Percentiles rank a stretch among this genome's conserved stretches.
These are phyloP conservation scores for Chymomyza caudatula DNA, from an alignment of 2,888 invertebrate species.

Conservation along the genomic window DNA sequence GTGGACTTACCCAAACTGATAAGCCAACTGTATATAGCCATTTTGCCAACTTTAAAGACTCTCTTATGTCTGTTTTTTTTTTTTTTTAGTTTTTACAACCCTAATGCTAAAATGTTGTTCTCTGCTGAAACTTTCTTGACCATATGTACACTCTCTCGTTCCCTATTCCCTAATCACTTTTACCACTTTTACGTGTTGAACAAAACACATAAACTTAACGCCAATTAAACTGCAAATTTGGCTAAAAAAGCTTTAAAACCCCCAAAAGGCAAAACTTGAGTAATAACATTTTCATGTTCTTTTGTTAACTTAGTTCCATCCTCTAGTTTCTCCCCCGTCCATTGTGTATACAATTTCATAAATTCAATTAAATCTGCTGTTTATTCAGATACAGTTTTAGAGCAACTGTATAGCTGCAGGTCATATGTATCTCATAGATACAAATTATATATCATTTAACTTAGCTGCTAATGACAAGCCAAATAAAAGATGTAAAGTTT, in stretches of 20 bases:
- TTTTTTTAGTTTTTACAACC: neutral
- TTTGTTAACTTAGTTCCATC: neutral
- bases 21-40: too few species aligned
- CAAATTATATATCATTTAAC: constrained; percentile 33
- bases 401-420: constrained; percentile 12
- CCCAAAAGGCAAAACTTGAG: neutral
- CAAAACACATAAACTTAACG: too few species aligned
- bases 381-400: neutral
- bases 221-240: too few species aligned
- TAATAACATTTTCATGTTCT: neutral
- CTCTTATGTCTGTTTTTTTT: neutral
- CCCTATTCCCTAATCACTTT: neutral
- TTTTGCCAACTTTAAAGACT: too few species aligned
- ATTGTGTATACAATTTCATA: neutral
- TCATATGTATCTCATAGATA: constrained; percentile 4
- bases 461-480: constrained; percentile 33
- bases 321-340: too few species aligned
- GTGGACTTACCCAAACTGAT: too few species aligned
- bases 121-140: neutral
- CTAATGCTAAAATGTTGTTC: neutral
- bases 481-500: constrained; percentile 5
- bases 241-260: too few species aligned
- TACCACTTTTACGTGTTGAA: too few species aligned
- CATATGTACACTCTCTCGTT: neutral
- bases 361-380: constrained; percentile 25